phyloP scores from a whole-genome alignment of 1,140 invertebrate species.

The Psilanteris sp. region DNA sequence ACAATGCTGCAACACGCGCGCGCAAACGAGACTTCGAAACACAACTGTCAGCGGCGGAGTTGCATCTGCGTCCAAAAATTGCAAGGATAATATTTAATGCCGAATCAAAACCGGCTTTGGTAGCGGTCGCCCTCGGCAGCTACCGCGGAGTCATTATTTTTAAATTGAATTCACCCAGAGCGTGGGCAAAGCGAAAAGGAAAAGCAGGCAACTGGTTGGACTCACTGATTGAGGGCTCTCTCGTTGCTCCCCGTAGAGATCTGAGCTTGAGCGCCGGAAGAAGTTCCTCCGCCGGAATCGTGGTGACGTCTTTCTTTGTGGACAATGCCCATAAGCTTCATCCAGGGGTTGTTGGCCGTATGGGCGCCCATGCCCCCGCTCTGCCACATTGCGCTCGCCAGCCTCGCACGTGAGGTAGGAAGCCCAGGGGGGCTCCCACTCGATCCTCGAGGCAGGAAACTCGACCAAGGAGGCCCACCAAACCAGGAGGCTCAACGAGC shows the following conservation, averaged over 20 bases:
- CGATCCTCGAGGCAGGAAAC: constrained; percentile 18
- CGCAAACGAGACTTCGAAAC: too few relatives aligned
- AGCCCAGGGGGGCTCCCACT: constrained; percentile 61
- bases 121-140: too few relatives aligned
- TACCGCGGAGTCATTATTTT: too few relatives aligned
- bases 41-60: too few relatives aligned
- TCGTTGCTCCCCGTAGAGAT: constrained; percentile 81
- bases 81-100: too few relatives aligned
- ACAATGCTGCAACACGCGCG: too few relatives aligned
- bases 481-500: constrained; percentile 61
- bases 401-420: constrained; percentile 69
- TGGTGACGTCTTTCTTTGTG: constrained; percentile 86
- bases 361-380: constrained; percentile 88
- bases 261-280: constrained; percentile 78
- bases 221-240: constrained; percentile 84
- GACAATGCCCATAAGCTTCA: constrained; percentile 90
- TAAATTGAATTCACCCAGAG: too few relatives aligned
- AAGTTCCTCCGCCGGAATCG: constrained; percentile 81
- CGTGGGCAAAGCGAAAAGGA: too few relatives aligned
- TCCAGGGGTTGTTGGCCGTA: constrained; percentile 88
- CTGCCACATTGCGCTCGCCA: constrained; percentile 86
- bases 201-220: too few relatives aligned
- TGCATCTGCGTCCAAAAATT: too few relatives aligned
- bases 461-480: constrained; percentile 33
- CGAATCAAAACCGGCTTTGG: too few relatives aligned